Conservation (phyloP, 2,797 vertebrate genomes). For the Botia almorhae region DNA sequence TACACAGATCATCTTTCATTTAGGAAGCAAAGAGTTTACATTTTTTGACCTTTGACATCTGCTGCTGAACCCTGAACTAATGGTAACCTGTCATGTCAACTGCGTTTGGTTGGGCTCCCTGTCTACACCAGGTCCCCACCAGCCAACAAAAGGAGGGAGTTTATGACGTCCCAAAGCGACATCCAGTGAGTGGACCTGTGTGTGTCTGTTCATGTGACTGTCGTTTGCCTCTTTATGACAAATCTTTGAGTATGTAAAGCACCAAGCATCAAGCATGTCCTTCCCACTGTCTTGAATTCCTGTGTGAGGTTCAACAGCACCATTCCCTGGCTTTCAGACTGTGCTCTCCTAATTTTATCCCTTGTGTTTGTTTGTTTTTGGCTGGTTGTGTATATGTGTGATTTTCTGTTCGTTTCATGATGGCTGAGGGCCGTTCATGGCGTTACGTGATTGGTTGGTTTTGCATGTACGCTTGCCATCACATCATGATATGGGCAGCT, state of each 20-base stretch:
- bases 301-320: constrained; percentile 8
- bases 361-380: constrained; percentile 24
- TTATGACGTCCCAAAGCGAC: constrained; percentile 99
- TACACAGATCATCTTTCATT: constrained; percentile 17
- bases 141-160: constrained; percentile 99
- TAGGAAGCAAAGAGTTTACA: neutral
- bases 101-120: constrained; percentile 67
- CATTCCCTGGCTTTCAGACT: constrained; percentile 20
- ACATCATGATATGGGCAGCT: constrained; percentile 49
- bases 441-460: constrained; percentile 47
- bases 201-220: constrained; percentile 62
- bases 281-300: neutral
- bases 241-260: constrained; percentile 73
- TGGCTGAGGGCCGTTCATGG: constrained; percentile 25
- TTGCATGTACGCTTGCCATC: constrained; percentile 61
- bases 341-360: neutral
- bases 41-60: constrained; percentile 28
- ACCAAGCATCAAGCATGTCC: constrained; percentile 9
- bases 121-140: constrained; percentile 91
- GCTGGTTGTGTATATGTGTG: constrained; percentile 29
- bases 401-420: constrained; percentile 44
- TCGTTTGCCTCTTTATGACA: constrained; percentile 77
- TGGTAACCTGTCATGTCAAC: constrained; percentile 66
- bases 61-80: constrained; percentile 55
- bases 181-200: constrained; percentile 97